phyloP scores from a whole-genome alignment of 2,797 vertebrate genomes.

The Crenuchus spilurus region DNA sequence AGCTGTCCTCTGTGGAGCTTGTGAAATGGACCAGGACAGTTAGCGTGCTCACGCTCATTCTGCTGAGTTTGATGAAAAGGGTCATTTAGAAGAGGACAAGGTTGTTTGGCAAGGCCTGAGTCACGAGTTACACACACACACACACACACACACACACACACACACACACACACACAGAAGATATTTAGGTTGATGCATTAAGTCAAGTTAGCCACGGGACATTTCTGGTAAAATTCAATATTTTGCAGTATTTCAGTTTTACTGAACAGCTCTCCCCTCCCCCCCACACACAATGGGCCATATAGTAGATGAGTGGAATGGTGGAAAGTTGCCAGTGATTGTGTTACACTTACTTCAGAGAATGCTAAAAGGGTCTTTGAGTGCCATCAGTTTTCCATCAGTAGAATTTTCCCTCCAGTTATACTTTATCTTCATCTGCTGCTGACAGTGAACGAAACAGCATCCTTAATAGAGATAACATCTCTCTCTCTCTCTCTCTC shows the following conservation, averaged over 20 bases:
- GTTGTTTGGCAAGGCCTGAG: background rate
- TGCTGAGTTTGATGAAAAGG: slow-evolving; percentile 2
- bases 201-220: slow-evolving; percentile 10
- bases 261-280: background rate
- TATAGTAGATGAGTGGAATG: slow-evolving; percentile 4
- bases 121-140: background rate
- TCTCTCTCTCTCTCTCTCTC: background rate
- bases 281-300: slow-evolving; percentile 26
- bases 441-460: too few species aligned
- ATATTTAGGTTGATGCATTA: slow-evolving; percentile 18
- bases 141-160: background rate
- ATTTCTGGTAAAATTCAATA: slow-evolving; percentile 14
- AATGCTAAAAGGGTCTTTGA: slow-evolving; percentile 35
- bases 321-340: slow-evolving; percentile 16
- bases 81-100: slow-evolving; percentile 1
- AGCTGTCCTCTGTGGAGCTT: too few species aligned
- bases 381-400: slow-evolving; percentile 41
- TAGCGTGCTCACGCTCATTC: background rate
- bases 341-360: slow-evolving; percentile 19
- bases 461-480: slow-evolving; percentile 27
- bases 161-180: background rate
- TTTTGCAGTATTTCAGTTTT: background rate
- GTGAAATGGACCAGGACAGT: too few species aligned
- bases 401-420: slow-evolving; percentile 21
- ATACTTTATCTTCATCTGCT: slow-evolving; percentile 24